phyloP scores from a whole-genome alignment of 2,113 vertebrate genomes.

The Kryptolebias marmoratus region DNA sequence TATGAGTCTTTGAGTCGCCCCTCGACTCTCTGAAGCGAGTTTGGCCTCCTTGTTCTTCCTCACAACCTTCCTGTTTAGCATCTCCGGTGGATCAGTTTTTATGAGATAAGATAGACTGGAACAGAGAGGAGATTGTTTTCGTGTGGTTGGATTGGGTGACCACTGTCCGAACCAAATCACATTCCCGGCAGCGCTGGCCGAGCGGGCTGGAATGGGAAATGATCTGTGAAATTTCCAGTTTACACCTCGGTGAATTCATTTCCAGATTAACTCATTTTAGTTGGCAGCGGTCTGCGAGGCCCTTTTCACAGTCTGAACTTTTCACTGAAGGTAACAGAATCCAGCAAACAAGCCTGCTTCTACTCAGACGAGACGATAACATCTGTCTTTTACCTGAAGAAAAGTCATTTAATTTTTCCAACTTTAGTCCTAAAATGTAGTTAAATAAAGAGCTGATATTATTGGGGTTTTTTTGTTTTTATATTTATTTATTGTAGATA shows the following conservation, averaged over 20 bases:
- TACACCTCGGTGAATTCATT: conserved; percentile 5
- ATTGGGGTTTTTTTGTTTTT: not conserved
- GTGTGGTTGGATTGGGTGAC: conserved; percentile 48
- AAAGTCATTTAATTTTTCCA: not conserved
- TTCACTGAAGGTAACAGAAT: not conserved
- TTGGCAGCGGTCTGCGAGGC: conserved; percentile 3
- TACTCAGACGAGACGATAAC: not conserved
- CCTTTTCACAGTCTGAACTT: conserved; percentile 6
- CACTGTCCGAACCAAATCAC: conserved; percentile 34
- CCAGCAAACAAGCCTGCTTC: not conserved
- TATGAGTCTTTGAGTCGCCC: conserved; percentile 42
- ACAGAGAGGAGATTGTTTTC: conserved; percentile 59
- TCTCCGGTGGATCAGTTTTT: conserved; percentile 32
- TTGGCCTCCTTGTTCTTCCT: conserved; percentile 15
- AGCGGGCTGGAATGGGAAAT: conserved; percentile 40
- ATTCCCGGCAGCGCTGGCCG: conserved; percentile 24
- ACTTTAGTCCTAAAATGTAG: not conserved
- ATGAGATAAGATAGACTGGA: conserved; percentile 44
- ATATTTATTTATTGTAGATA: conserved; percentile 1
- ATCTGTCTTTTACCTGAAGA: conserved; percentile 1
- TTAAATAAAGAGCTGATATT: not conserved
- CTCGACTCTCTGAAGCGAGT: conserved; percentile 19
- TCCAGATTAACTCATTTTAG: conserved; percentile 31
- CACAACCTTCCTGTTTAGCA: conserved; percentile 15
- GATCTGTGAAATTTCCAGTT: conserved; percentile 46